Percentiles rank a stretch among this genome's conserved stretches.
Evolutionary conservation across 2,888 invertebrate species (phyloP).

Genomic region (Sisyra nigra): DNA sequence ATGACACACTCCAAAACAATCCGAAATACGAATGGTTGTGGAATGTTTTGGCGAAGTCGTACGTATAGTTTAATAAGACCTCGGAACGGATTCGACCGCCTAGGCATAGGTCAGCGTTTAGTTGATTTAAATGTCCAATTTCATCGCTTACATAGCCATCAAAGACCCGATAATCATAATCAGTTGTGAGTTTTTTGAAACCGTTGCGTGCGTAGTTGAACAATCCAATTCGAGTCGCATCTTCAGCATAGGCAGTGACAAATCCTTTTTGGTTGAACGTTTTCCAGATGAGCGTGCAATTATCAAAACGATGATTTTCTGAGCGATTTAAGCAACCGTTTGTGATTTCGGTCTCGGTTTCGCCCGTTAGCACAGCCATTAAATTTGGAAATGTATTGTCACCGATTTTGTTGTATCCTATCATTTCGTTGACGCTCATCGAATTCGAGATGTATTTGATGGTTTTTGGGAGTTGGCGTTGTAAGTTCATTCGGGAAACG

Average conservation of each 20-base stretch:
- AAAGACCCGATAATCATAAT: constrained; percentile 68
- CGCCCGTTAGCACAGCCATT: constrained; percentile 61
- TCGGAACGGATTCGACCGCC: constrained; percentile 52
- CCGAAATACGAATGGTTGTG: constrained; percentile 50
- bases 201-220: constrained; percentile 70
- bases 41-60: constrained; percentile 43
- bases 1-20: constrained; percentile 68
- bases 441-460: constrained; percentile 36
- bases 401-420: constrained; percentile 85
- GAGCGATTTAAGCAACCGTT: constrained; percentile 40
- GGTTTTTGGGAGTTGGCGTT: constrained; percentile 68
- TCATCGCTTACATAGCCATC: constrained; percentile 48
- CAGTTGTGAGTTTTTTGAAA: constrained; percentile 64
- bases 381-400: constrained; percentile 91
- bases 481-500: constrained; percentile 70
- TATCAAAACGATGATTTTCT: constrained; percentile 44
- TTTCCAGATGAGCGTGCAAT: constrained; percentile 75
- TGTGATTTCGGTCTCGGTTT: constrained; percentile 45
- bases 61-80: constrained; percentile 53
- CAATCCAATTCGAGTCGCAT: constrained; percentile 57
- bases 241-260: constrained; percentile 69
- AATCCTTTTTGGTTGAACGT: constrained; percentile 55
- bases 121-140: constrained; percentile 44
- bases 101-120: constrained; percentile 53
- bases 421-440: constrained; percentile 55